Evolutionary conservation across 2,113 vertebrate genomes (phyloP).

Genomic region (mouse (Mus musculus)): GRCm39 chr12:87264501-87265000

Average conservation of each 20-base stretch:
- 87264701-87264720: background rate
- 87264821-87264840: background rate
- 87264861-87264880: background rate
- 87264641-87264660: background rate
- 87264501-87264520: too few species aligned
- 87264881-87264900: background rate
- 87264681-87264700: background rate
- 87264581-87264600: background rate
- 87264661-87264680: background rate
- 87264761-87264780: background rate
- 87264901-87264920: background rate
- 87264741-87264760: background rate
- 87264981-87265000: background rate
- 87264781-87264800: background rate
- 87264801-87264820: background rate
- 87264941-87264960: background rate
- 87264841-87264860: background rate
- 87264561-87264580: background rate
- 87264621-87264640: background rate
- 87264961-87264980: background rate
- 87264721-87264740: background rate
- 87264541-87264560: background rate
- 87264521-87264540: too few species aligned
- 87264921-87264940: background rate
- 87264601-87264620: background rate